phyloP scores from a whole-genome alignment of 1,140 invertebrate genomes.

The Pectinophora gossypiella region DNA sequence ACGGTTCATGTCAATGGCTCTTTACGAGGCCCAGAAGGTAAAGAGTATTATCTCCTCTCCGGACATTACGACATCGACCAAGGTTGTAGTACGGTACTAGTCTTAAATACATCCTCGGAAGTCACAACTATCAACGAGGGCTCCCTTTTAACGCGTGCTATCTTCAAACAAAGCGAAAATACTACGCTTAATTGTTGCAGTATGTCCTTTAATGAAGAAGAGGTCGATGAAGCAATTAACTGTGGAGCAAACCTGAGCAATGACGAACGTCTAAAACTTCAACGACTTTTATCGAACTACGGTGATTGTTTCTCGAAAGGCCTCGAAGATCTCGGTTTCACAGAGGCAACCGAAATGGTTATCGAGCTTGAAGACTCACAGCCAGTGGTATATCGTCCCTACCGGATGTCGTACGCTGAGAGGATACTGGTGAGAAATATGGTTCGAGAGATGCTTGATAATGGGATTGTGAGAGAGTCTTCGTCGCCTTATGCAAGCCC shows the following conservation, averaged over 20 bases:
- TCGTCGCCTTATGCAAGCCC: neutral
- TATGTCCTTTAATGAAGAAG: neutral
- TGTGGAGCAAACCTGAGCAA: neutral
- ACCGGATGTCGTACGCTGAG: neutral
- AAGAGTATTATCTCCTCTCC: neutral
- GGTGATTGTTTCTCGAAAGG: neutral
- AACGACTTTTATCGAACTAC: neutral
- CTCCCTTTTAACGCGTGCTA: neutral
- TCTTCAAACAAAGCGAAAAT: neutral
- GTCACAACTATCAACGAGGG: neutral
- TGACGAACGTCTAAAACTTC: neutral
- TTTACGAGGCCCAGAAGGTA: neutral
- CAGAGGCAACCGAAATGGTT: neutral
- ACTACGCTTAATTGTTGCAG: neutral
- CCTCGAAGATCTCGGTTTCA: neutral
- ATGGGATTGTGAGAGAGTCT: neutral
- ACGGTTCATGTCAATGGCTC: neutral
- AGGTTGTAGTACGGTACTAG: neutral
- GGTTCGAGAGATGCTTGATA: neutral
- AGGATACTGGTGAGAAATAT: neutral
- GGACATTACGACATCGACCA: neutral
- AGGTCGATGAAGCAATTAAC: neutral
- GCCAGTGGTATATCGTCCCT: constrained; percentile 1
- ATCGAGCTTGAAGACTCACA: neutral
- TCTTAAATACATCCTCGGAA: neutral